phyloP scores from a whole-genome alignment of 2,113 vertebrate genomes.

The Myotis brandtii region DNA sequence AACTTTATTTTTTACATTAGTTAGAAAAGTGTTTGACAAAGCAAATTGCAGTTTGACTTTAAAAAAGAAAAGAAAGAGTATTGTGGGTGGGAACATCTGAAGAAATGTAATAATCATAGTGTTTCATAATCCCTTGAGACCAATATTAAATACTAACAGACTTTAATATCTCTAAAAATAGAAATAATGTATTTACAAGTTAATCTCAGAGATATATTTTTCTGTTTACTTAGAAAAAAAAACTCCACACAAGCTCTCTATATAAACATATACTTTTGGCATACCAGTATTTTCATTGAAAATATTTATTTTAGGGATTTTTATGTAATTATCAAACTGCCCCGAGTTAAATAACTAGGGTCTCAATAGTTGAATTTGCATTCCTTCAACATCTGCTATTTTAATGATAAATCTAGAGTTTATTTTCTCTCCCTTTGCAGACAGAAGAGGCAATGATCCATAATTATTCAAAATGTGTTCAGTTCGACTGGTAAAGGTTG shows the following conservation, averaged over 20 bases:
- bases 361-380: background rate
- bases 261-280: background rate
- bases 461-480: conserved; percentile 52
- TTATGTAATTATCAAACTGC: conserved; percentile 36
- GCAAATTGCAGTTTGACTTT: background rate
- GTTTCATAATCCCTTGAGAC: background rate
- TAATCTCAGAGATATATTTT: background rate
- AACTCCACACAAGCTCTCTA: background rate
- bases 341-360: background rate
- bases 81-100: background rate
- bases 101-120: background rate
- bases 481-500: background rate
- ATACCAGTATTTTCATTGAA: conserved; percentile 35
- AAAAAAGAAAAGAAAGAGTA: background rate
- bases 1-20: conserved; percentile 36
- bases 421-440: background rate
- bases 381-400: background rate
- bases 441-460: background rate
- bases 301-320: conserved; percentile 56
- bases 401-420: conserved; percentile 21
- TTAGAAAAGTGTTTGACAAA: conserved; percentile 47
- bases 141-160: background rate
- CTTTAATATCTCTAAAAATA: background rate
- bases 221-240: conserved; percentile 18
- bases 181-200: conserved; percentile 40